Conservation (phyloP, 64 coral and sea anemone genomes). For the Hydrozoanthus tunicans region DNA sequence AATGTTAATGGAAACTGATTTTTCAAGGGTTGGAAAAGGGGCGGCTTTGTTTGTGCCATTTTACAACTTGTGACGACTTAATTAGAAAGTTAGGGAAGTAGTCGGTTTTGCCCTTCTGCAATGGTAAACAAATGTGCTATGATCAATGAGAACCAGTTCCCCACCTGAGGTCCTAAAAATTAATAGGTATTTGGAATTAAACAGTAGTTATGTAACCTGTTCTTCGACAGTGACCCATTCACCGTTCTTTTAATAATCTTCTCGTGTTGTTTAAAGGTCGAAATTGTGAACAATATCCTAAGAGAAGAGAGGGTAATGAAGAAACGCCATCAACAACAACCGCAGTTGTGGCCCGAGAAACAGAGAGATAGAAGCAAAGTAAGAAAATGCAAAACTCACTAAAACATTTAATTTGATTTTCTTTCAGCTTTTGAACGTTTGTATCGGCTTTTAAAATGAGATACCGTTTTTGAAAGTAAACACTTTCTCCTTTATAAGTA, state of each 20-base stretch:
- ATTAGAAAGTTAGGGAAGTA: too few species aligned
- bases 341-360: slow-evolving; percentile 83
- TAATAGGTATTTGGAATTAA: too few species aligned
- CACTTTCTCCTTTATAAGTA: too few species aligned
- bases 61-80: too few species aligned
- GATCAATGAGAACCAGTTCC: too few species aligned
- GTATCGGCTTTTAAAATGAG: neutral
- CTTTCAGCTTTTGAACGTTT: neutral
- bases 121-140: too few species aligned
- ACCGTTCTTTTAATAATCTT: neutral
- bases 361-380: slow-evolving; percentile 77
- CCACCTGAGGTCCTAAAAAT: too few species aligned
- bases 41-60: too few species aligned
- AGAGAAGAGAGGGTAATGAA: slow-evolving; percentile 78
- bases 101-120: too few species aligned
- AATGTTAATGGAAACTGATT: too few species aligned
- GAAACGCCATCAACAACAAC: slow-evolving; percentile 86
- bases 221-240: neutral
- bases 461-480: too few species aligned
- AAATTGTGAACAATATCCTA: slow-evolving; percentile 79
- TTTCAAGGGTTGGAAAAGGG: too few species aligned
- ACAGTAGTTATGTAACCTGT: neutral
- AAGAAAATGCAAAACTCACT: neutral
- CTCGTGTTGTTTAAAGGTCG: slow-evolving; percentile 47
- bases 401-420: neutral